Evolutionary conservation across 2,888 invertebrate species (phyloP).

Genomic region (Parnassius apollo): DNA sequence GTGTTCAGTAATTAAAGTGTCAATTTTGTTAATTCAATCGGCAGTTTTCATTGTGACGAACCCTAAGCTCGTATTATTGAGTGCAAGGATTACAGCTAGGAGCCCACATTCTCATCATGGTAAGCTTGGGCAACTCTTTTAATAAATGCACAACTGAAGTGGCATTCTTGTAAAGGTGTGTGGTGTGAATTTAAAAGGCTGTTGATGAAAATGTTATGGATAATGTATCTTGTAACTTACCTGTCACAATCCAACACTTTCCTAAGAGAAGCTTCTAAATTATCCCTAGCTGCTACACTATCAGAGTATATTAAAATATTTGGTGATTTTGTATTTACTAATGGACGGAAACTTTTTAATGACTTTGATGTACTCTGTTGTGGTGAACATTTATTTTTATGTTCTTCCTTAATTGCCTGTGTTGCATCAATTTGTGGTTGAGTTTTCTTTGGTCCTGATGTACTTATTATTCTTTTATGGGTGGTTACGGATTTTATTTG

Average conservation of each 20-base stretch:
- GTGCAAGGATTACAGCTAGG: too few species aligned
- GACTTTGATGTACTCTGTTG: conserved; percentile 65
- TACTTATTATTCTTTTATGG: conserved; percentile 71
- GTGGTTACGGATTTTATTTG: conserved; percentile 76
- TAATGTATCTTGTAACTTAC: conserved; percentile 59
- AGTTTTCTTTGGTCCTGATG: conserved; percentile 67
- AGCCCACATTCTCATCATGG: too few species aligned
- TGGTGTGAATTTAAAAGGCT: too few species aligned
- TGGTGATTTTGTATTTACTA: conserved; percentile 85
- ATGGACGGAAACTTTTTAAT: conserved; percentile 73
- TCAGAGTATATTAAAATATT: conserved; percentile 92
- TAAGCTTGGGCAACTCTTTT: too few species aligned
- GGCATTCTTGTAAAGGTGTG: too few species aligned
- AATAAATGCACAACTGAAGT: too few species aligned
- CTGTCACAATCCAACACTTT: conserved; percentile 86
- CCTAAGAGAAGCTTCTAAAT: conserved; percentile 85
- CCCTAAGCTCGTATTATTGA: too few species aligned
- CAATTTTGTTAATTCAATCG: too few species aligned
- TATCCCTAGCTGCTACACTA: conserved; percentile 86
- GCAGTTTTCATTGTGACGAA: too few species aligned
- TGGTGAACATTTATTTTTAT: conserved; percentile 42
- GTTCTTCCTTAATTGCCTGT: conserved; percentile 56
- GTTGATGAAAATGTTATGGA: too few species aligned
- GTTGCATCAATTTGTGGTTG: conserved; percentile 53
- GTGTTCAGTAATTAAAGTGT: too few species aligned